Conservation (phyloP, 2,113 vertebrate species). For the Zapornia atra region DNA sequence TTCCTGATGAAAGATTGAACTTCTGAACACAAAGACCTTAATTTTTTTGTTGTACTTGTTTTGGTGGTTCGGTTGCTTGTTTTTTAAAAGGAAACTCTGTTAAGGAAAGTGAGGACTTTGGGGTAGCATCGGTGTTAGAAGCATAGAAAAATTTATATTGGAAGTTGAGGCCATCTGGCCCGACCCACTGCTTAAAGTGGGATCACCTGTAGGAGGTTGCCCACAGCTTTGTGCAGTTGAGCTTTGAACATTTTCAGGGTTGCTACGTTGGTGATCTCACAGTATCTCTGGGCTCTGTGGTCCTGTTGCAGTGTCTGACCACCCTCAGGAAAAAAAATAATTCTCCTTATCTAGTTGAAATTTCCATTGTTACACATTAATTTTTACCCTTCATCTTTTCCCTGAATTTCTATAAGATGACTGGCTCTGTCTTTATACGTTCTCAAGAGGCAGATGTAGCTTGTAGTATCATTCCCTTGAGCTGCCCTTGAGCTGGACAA, state of each 20-base stretch:
- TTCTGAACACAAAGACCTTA: neutral
- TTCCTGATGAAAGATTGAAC: neutral
- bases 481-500: neutral
- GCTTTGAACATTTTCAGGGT: neutral
- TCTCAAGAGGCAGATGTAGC: neutral
- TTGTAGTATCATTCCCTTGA: neutral
- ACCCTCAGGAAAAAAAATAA: neutral
- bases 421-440: neutral
- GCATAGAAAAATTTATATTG: neutral
- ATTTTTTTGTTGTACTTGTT: neutral
- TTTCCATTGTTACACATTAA: neutral
- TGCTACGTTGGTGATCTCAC: neutral
- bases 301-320: neutral
- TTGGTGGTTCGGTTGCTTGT: neutral
- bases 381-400: neutral
- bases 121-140: neutral
- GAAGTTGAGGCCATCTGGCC: neutral
- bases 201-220: neutral
- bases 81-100: neutral
- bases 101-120: neutral
- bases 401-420: neutral
- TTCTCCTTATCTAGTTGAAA: neutral
- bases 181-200: neutral
- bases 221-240: neutral
- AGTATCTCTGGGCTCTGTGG: neutral